phyloP scores from a whole-genome alignment of 2,113 vertebrate genomes.

The Collichthys lucidus region DNA sequence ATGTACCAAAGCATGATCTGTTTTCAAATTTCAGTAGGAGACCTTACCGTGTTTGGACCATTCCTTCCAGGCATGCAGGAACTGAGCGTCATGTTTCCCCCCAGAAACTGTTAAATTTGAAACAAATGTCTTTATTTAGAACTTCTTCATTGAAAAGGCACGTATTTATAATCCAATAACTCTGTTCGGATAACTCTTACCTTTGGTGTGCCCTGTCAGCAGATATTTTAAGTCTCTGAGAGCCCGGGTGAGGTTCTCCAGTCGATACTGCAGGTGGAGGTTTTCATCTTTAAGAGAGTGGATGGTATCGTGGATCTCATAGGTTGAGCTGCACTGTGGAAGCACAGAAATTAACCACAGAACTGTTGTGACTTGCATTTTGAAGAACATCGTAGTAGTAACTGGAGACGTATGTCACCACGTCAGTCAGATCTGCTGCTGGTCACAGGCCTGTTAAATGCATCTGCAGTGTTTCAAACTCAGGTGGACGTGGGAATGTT shows the following conservation, averaged over 20 bases:
- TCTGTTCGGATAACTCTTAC: slow-evolving; percentile 36
- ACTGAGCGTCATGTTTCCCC: slow-evolving; percentile 53
- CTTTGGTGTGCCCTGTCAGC: slow-evolving; percentile 70
- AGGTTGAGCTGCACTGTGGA: slow-evolving; percentile 43
- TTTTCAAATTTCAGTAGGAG: neutral
- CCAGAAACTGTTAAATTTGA: slow-evolving; percentile 49
- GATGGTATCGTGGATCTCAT: slow-evolving; percentile 82
- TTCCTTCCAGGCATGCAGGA: slow-evolving; percentile 72
- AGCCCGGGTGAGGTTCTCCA: slow-evolving; percentile 78
- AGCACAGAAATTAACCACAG: slow-evolving; percentile 52
- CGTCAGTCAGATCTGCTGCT: neutral
- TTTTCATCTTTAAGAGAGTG: slow-evolving; percentile 79
- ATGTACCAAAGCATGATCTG: neutral
- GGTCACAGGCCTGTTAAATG: slow-evolving; percentile 14
- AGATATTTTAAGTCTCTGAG: slow-evolving; percentile 76
- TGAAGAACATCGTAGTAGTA: slow-evolving; percentile 21
- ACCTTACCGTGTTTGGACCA: slow-evolving; percentile 76
- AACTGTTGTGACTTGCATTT: slow-evolving; percentile 17
- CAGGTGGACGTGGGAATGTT: slow-evolving; percentile 36
- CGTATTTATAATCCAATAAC: neutral
- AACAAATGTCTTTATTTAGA: neutral
- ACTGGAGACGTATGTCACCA: neutral
- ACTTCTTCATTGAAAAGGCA: neutral
- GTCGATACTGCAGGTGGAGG: slow-evolving; percentile 73
- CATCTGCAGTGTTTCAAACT: slow-evolving; percentile 29